Evolutionary conservation across 23 tunicate species (phyloP).

Genomic region (Halocynthia roretzi): DNA sequence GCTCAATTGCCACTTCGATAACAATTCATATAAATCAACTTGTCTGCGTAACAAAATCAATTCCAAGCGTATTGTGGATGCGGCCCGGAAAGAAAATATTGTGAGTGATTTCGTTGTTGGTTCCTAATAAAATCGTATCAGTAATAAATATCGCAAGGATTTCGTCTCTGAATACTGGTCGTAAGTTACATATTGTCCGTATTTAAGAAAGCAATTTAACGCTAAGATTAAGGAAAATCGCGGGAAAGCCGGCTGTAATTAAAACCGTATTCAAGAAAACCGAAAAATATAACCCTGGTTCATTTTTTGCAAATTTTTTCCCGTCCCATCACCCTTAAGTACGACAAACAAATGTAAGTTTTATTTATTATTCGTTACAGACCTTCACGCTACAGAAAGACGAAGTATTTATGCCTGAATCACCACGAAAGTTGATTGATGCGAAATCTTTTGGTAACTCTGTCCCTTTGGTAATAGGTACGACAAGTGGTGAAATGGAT

Average conservation of each 20-base stretch:
- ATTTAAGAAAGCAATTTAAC: not conserved
- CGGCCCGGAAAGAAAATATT: slow-evolving; percentile 18
- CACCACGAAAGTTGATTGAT: slow-evolving; percentile 14
- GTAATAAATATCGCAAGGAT: not conserved
- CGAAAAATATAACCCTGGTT: too few species aligned
- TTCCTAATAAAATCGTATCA: not conserved
- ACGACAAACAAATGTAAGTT: not conserved
- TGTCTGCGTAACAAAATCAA: slow-evolving; percentile 61
- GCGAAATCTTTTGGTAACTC: slow-evolving; percentile 5
- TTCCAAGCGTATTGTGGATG: slow-evolving; percentile 32
- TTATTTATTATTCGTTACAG: slow-evolving; percentile 15
- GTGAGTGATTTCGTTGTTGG: slow-evolving; percentile 12
- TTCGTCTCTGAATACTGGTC: not conserved
- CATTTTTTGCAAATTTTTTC: too few species aligned
- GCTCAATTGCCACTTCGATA: slow-evolving; percentile 36
- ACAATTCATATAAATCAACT: slow-evolving; percentile 32
- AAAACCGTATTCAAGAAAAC: too few species aligned
- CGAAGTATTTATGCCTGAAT: slow-evolving; percentile 24
- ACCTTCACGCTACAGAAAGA: slow-evolving; percentile 28
- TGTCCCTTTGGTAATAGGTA: slow-evolving; percentile 65
- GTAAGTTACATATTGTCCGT: not conserved
- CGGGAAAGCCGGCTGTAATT: not conserved
- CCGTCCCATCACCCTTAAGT: too few species aligned
- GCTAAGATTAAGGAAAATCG: not conserved
- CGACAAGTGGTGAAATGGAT: slow-evolving; percentile 60